Percentiles rank a stretch among this genome's conserved stretches.
phyloP scores from a whole-genome alignment of 2,113 vertebrate genomes.

The Mustelus asterias region DNA sequence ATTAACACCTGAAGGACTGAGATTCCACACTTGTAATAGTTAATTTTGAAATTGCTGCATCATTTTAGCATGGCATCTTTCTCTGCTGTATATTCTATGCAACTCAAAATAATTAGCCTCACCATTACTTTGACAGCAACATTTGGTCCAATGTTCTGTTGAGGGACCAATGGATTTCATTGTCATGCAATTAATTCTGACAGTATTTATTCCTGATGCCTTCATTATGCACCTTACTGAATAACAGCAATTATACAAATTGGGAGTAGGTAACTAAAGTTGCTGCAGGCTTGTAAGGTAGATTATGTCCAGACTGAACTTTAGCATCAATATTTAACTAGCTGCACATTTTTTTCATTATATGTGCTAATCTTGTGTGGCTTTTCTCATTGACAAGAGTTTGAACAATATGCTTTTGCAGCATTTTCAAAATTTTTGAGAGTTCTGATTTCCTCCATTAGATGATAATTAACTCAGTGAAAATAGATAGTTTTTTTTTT shows the following conservation, averaged over 20 bases:
- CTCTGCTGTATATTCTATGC: no score
- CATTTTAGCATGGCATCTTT: not conserved
- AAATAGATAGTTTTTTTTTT: not conserved
- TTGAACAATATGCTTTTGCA: not conserved
- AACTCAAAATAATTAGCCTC: not conserved
- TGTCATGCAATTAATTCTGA: not conserved
- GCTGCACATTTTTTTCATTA: not conserved
- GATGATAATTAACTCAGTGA: not conserved
- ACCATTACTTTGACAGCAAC: not conserved
- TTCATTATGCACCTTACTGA: not conserved
- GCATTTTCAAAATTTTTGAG: not conserved
- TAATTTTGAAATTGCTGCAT: not conserved
- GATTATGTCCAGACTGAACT: not conserved
- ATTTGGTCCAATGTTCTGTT: not conserved
- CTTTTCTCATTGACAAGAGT: not conserved
- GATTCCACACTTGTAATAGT: no score
- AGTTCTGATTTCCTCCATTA: not conserved
- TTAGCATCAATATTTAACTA: not conserved
- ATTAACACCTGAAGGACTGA: not conserved
- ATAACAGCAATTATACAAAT: not conserved
- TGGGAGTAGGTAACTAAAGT: not conserved
- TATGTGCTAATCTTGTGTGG: not conserved
- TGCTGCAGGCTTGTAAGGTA: not conserved
- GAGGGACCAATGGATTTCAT: not conserved
- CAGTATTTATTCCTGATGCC: not conserved